phyloP scores from a whole-genome alignment of 2,113 vertebrate species.

The Nestor notabilis region DNA sequence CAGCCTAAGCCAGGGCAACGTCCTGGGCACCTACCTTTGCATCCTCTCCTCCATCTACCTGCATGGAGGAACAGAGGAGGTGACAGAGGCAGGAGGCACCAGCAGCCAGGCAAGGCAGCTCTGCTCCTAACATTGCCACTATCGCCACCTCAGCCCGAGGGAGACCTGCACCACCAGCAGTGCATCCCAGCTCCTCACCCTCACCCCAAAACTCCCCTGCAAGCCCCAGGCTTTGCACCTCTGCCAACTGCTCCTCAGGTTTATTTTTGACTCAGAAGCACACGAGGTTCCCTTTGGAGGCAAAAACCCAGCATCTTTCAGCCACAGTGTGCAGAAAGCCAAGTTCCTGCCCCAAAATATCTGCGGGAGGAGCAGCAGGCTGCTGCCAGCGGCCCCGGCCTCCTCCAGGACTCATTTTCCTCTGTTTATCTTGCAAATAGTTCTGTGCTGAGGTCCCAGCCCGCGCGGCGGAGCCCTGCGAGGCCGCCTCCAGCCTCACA shows the following conservation, averaged over 20 bases:
- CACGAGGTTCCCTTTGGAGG: not conserved
- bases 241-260: not conserved
- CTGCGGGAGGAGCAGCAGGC: not conserved
- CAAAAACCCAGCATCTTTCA: not conserved
- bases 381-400: not conserved
- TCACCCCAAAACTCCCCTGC: not conserved
- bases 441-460: constrained; percentile 58
- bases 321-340: not conserved
- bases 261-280: not conserved
- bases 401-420: constrained; percentile 64
- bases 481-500: constrained; percentile 41
- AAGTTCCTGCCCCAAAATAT: constrained; percentile 37
- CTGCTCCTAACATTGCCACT: not conserved
- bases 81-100: not conserved
- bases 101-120: not conserved
- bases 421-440: constrained; percentile 73
- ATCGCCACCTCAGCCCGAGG: not conserved
- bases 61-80: not conserved
- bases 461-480: not conserved
- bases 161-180: not conserved
- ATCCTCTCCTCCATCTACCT: not conserved
- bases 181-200: not conserved
- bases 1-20: not conserved
- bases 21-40: not conserved
- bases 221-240: not conserved